Conservation (phyloP, 2,113 vertebrate species). For the Cephalopterus ornatus region DNA sequence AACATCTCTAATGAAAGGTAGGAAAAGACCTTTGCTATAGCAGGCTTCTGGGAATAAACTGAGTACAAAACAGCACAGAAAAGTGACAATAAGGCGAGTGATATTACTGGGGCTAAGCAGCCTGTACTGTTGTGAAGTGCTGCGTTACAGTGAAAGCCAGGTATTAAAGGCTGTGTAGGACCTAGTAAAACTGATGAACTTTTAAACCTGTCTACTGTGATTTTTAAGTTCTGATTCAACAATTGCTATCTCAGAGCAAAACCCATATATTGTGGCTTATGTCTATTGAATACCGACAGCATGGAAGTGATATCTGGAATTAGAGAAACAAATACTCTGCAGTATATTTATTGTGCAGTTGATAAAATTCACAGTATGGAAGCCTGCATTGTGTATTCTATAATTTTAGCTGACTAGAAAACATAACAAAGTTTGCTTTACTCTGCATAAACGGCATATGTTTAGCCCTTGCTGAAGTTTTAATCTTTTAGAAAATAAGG, state of each 20-base stretch:
- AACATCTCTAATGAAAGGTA: neutral
- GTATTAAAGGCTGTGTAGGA: neutral
- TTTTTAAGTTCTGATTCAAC: neutral
- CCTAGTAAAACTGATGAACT: neutral
- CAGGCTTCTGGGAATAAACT: neutral
- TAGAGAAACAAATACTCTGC: neutral
- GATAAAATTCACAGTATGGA: neutral
- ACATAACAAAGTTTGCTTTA: neutral
- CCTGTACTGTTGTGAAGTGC: neutral
- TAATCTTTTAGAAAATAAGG: neutral
- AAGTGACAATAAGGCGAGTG: neutral
- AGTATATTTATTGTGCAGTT: neutral
- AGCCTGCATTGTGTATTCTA: neutral
- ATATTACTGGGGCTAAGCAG: neutral
- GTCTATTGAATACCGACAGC: neutral
- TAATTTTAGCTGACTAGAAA: neutral
- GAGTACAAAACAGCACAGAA: neutral
- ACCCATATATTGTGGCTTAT: neutral
- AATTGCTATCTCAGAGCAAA: neutral
- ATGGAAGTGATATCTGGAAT: neutral
- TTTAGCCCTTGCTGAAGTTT: neutral
- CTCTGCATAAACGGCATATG: neutral
- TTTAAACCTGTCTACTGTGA: neutral
- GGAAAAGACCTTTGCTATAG: neutral
- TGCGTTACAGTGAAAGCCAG: neutral